A percentile compares a stretch with the other conserved stretches of the same genome.
Evolutionary conservation across 2,113 vertebrate genomes (phyloP).

Genomic region (Hippopotamus amphibius): DNA sequence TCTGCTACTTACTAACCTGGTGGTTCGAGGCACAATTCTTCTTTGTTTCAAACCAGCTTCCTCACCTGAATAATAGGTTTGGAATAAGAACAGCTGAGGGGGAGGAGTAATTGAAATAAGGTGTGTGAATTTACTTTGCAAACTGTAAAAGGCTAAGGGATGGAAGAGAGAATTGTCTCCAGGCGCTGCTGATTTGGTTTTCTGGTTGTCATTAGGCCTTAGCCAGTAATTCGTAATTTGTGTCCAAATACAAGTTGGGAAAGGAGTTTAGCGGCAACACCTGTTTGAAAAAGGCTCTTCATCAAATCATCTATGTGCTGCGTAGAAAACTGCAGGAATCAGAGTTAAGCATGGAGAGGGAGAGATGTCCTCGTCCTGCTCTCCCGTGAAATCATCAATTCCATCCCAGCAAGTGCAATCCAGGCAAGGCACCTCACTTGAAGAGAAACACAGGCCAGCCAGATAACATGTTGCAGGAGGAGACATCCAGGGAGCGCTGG

Average conservation of each 20-base stretch:
- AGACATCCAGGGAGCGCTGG: background rate
- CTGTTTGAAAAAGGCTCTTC: background rate
- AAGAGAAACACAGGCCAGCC: background rate
- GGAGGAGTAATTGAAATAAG: background rate
- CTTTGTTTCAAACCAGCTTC: background rate
- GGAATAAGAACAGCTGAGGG: background rate
- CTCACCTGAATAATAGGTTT: background rate
- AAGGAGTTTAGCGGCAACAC: background rate
- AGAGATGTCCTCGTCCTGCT: background rate
- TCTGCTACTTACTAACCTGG: background rate
- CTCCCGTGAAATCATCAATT: background rate
- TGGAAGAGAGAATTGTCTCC: background rate
- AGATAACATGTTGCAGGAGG: background rate
- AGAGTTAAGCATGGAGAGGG: background rate
- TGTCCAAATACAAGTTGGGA: background rate
- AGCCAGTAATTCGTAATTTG: background rate
- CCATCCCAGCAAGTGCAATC: rapidly evolving
- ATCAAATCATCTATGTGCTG: background rate
- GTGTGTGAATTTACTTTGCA: background rate
- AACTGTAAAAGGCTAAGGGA: background rate
- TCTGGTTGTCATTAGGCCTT: background rate
- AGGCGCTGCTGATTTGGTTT: background rate
- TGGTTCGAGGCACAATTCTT: background rate
- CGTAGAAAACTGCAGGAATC: rapidly evolving
- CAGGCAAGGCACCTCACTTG: rapidly evolving